Conservation (phyloP, 2,888 invertebrate genomes). For the Amiota mariae region DNA sequence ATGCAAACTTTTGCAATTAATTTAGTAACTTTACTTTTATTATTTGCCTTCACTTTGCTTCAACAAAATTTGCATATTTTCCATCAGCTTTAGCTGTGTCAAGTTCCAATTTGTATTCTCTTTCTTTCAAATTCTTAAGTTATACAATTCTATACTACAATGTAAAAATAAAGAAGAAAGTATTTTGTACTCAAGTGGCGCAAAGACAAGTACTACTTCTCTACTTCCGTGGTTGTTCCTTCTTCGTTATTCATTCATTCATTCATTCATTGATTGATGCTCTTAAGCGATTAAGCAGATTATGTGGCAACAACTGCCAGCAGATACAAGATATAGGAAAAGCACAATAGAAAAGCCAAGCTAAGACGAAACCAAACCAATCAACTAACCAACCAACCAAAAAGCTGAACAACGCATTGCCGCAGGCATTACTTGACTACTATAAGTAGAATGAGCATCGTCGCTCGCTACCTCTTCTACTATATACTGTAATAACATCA, state of each 20-base stretch:
- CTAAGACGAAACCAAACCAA: neutral
- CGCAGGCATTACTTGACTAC: neutral
- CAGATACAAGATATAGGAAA: constrained; percentile 6
- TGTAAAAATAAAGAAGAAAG: neutral
- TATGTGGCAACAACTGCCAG: constrained; percentile 11
- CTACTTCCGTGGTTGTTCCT: neutral
- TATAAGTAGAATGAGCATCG: neutral
- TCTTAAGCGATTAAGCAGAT: constrained; percentile 32
- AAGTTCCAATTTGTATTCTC: neutral
- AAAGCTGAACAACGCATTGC: too few relatives aligned
- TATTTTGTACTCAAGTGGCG: too few relatives aligned
- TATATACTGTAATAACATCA: neutral
- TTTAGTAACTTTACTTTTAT: constrained; percentile 37
- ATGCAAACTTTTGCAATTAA: constrained; percentile 35
- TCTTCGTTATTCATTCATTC: neutral
- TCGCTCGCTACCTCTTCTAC: neutral
- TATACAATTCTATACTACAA: neutral
- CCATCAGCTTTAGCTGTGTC: constrained; percentile 20
- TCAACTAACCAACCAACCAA: too few relatives aligned
- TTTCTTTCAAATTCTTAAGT: neutral
- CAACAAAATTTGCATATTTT: constrained; percentile 33
- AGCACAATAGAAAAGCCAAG: constrained; percentile 5
- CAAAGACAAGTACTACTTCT: too few relatives aligned
- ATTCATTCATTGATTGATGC: constrained; percentile 30
- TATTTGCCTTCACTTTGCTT: constrained; percentile 29